phyloP scores from a whole-genome alignment of 2,888 invertebrate genomes.

The Folsomia candida region DNA sequence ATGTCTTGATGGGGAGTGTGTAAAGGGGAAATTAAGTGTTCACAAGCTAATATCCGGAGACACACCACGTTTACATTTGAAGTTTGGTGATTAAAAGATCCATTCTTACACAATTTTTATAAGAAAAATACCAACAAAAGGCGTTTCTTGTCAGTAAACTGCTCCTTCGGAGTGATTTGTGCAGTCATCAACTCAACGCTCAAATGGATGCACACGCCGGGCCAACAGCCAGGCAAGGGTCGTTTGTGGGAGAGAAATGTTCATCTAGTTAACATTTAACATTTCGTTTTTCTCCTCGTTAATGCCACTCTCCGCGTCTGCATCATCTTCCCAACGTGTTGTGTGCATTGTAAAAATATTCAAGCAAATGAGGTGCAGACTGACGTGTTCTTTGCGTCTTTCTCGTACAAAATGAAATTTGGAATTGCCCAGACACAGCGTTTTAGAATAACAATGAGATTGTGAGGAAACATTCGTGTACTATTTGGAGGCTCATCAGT shows the following conservation, averaged over 20 bases:
- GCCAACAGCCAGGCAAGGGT: background rate
- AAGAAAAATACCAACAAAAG: conserved; percentile 45
- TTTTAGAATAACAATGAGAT: background rate
- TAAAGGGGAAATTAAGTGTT: conserved; percentile 5
- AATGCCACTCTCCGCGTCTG: conserved; percentile 8
- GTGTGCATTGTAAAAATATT: conserved; percentile 3
- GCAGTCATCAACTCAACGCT: conserved; percentile 25
- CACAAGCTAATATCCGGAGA: conserved; percentile 9
- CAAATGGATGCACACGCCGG: conserved; percentile 2
- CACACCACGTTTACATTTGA: conserved; percentile 9
- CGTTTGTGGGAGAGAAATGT: background rate
- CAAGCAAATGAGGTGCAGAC: conserved; percentile 15
- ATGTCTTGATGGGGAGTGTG: background rate
- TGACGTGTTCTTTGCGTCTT: background rate
- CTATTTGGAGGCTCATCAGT: conserved; percentile 3
- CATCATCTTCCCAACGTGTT: background rate
- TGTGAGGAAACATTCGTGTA: background rate
- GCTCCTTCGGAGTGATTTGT: conserved; percentile 39
- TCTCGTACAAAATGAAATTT: background rate
- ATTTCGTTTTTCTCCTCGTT: conserved; percentile 1
- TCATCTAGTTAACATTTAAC: background rate
- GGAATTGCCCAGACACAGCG: background rate
- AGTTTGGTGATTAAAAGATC: conserved; percentile 21
- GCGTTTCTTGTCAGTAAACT: conserved; percentile 42
- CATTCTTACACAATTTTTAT: conserved; percentile 21